These are phyloP conservation scores for Drosophila virilis DNA, from an alignment of 1,140 invertebrate genomes.

Conservation along the genomic window DNA sequence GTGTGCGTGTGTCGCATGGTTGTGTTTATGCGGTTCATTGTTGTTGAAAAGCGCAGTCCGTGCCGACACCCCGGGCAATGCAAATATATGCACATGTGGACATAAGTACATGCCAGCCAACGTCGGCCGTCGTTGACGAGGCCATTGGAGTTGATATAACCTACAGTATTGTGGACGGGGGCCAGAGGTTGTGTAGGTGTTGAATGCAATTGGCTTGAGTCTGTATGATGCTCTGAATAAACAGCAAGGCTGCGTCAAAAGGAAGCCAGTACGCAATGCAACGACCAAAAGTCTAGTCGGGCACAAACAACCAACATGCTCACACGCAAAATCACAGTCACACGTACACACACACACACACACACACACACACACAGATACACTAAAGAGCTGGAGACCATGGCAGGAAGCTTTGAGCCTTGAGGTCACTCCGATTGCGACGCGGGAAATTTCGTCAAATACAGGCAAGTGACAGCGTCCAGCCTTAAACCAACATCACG, in stretches of 20 bases:
- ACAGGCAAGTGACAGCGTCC: constrained; percentile 52
- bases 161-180: constrained; percentile 19
- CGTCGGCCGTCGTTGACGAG: constrained; percentile 45
- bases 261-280: constrained; percentile 41
- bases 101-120: constrained; percentile 58
- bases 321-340: background rate
- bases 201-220: constrained; percentile 26
- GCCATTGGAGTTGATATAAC: constrained; percentile 64
- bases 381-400: constrained; percentile 17
- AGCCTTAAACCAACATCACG: background rate
- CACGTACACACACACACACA: background rate
- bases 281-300: constrained; percentile 27
- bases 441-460: constrained; percentile 73
- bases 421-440: constrained; percentile 68
- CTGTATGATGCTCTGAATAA: constrained; percentile 40
- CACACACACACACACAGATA: background rate
- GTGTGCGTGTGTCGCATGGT: background rate
- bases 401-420: constrained; percentile 48
- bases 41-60: constrained; percentile 65
- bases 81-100: constrained; percentile 70
- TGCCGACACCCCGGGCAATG: constrained; percentile 57
- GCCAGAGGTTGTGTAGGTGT: background rate
- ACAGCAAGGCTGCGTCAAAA: constrained; percentile 39
- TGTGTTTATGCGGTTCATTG: constrained; percentile 35
- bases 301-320: background rate